Conservation (phyloP, 1,140 invertebrate species). For the Pristionchus pacificus region DNA sequence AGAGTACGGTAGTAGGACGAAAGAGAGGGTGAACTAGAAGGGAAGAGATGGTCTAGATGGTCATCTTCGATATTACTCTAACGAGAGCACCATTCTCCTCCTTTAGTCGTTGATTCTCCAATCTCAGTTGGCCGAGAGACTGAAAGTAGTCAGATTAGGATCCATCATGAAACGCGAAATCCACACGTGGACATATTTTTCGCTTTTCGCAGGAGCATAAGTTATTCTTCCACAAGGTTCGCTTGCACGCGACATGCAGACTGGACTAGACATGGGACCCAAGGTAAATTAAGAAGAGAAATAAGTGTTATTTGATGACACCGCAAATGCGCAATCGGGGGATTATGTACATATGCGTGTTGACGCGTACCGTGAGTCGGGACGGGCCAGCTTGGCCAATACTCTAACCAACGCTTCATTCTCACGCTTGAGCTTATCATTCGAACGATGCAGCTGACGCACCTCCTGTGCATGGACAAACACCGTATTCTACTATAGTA, state of each 20-base stretch:
- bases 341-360: neutral
- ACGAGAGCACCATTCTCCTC: conserved; percentile 40
- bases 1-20: too few species aligned
- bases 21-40: too few species aligned
- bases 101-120: conserved; percentile 36
- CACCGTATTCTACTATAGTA: neutral
- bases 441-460: conserved; percentile 7
- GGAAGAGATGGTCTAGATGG: too few species aligned
- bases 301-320: too few species aligned
- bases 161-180: neutral
- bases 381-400: conserved; percentile 4
- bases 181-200: neutral
- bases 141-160: conserved; percentile 15
- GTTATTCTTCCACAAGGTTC: too few species aligned
- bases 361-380: neutral
- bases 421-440: conserved; percentile 13
- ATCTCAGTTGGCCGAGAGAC: conserved; percentile 27
- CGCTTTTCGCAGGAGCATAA: too few species aligned
- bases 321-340: too few species aligned
- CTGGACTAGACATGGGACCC: too few species aligned
- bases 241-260: too few species aligned
- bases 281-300: too few species aligned
- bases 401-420: conserved; percentile 26
- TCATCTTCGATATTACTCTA: conserved; percentile 39
- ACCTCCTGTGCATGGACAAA: conserved; percentile 2